These are phyloP conservation scores for Morinoia aosen DNA, from an alignment of 2,888 invertebrate species.

Conservation along the genomic window DNA sequence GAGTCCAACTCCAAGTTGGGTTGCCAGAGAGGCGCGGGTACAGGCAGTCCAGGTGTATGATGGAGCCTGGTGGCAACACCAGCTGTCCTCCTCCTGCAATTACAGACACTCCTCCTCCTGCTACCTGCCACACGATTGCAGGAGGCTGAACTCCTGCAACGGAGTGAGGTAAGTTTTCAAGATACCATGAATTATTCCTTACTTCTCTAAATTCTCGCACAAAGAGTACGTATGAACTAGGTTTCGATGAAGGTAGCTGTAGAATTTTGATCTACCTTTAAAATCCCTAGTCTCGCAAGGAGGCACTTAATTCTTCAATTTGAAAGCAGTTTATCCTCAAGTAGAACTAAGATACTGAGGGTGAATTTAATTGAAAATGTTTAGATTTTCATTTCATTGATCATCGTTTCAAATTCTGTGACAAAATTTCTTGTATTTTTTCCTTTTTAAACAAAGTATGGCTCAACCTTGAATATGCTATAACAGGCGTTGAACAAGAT, in stretches of 20 bases:
- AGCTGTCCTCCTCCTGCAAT: slow-evolving; percentile 70
- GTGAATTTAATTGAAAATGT: too few relatives aligned
- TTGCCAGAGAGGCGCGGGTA: slow-evolving; percentile 82
- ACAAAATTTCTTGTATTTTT: too few relatives aligned
- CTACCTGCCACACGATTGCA: slow-evolving; percentile 61
- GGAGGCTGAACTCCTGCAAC: slow-evolving; percentile 56
- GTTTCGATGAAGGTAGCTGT: not conserved
- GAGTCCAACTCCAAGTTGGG: slow-evolving; percentile 92
- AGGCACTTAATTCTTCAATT: too few relatives aligned
- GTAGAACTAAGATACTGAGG: too few relatives aligned
- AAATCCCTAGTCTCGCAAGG: too few relatives aligned
- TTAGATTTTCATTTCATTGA: too few relatives aligned
- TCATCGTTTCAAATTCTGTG: too few relatives aligned
- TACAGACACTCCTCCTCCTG: slow-evolving; percentile 58
- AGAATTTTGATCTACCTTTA: not conserved
- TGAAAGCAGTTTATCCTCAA: too few relatives aligned
- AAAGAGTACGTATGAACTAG: not conserved
- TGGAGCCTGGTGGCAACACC: slow-evolving; percentile 85
- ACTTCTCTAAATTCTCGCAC: not conserved
- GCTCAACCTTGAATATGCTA: too few relatives aligned
- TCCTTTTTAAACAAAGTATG: too few relatives aligned
- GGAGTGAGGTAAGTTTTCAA: not conserved
- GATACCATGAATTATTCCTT: not conserved
- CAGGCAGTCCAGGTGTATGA: slow-evolving; percentile 86
- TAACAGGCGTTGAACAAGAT: too few relatives aligned